Percentiles rank a stretch among this genome's conserved stretches.
phyloP scores from a whole-genome alignment of 2,888 invertebrate genomes.

The Creontiades dilutus region DNA sequence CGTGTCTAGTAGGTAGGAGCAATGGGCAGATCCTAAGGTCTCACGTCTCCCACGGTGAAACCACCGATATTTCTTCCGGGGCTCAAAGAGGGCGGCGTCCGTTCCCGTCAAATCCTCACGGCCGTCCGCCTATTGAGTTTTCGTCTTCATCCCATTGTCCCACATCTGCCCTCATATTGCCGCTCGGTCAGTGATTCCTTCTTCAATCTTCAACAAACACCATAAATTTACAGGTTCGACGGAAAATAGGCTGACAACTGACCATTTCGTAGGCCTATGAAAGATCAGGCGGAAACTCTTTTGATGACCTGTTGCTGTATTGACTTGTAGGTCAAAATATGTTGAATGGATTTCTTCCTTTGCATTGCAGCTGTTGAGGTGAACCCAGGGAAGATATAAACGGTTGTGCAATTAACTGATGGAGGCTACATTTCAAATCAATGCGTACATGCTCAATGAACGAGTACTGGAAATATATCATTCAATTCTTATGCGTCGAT shows the following conservation, averaged over 20 bases:
- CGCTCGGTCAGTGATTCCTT: background rate
- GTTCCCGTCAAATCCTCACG: conserved; percentile 16
- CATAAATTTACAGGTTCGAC: background rate
- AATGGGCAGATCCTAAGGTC: background rate
- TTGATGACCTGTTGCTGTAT: conserved; percentile 12
- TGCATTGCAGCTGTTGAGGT: background rate
- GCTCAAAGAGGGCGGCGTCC: conserved; percentile 8
- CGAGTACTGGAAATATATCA: too few species aligned
- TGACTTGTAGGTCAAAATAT: conserved; percentile 39
- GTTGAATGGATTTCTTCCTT: background rate
- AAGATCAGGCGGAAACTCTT: background rate
- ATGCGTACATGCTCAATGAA: too few species aligned
- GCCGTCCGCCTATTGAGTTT: background rate
- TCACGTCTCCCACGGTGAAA: conserved; percentile 30
- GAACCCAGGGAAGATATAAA: too few species aligned
- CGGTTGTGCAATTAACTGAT: too few species aligned
- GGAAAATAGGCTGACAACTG: background rate
- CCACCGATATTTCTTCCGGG: conserved; percentile 19
- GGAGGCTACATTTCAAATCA: too few species aligned
- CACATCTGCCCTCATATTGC: background rate
- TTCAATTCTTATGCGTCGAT: too few species aligned
- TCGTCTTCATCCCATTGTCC: background rate
- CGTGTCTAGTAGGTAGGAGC: background rate
- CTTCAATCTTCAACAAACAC: conserved; percentile 29
- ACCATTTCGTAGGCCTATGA: background rate